Percentiles rank a stretch among this genome's conserved stretches.
phyloP scores from a whole-genome alignment of 2,888 invertebrate species.

The Blomia tropicalis region DNA sequence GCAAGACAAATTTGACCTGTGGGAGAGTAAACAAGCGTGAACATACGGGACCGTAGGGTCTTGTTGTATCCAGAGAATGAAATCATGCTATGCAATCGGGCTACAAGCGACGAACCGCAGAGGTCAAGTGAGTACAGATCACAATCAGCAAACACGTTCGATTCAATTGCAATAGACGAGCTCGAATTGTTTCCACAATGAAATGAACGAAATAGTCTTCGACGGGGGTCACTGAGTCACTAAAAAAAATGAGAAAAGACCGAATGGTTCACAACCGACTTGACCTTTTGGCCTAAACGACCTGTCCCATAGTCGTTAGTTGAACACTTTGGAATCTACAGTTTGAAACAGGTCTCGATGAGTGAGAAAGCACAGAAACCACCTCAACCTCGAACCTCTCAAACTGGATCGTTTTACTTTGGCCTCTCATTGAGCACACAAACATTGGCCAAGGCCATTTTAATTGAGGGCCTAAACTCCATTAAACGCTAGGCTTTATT shows the following conservation, averaged over 20 bases:
- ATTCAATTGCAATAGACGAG: not conserved
- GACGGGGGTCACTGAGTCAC: slow-evolving; percentile 8
- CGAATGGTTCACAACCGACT: not conserved
- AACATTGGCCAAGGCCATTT: not conserved
- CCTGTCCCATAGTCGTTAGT: too few species aligned
- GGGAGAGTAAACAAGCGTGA: slow-evolving; percentile 15
- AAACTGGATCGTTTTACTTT: too few species aligned
- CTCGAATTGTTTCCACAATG: not conserved
- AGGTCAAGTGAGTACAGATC: slow-evolving; percentile 7
- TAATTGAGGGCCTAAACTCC: too few species aligned
- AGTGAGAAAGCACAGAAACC: too few species aligned
- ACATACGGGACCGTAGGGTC: not conserved
- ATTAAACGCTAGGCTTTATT: not conserved
- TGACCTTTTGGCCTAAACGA: not conserved
- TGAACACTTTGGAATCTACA: too few species aligned
- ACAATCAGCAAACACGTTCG: not conserved
- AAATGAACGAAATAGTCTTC: too few species aligned
- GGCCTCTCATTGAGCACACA: not conserved
- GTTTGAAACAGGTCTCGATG: too few species aligned
- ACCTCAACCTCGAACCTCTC: too few species aligned
- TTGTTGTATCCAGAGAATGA: too few species aligned
- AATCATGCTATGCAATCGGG: not conserved
- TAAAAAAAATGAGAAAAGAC: too few species aligned
- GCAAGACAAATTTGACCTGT: slow-evolving; percentile 15
- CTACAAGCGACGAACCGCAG: not conserved